Conservation (phyloP, 2,797 vertebrate species). For the Arctocebus calabarensis region DNA sequence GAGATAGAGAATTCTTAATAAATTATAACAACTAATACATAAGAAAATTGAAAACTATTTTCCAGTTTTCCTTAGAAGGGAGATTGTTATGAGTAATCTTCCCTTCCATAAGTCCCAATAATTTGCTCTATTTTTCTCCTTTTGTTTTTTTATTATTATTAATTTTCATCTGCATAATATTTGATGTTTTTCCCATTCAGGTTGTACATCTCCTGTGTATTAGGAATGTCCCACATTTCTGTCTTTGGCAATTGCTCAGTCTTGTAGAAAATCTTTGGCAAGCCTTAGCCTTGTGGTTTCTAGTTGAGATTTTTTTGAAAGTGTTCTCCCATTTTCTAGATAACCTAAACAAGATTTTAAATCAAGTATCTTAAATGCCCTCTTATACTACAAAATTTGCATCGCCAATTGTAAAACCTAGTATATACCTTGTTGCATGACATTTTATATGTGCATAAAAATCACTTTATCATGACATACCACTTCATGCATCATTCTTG, state of each 20-base stretch:
- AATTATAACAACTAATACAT: neutral
- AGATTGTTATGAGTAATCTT: neutral
- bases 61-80: neutral
- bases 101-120: neutral
- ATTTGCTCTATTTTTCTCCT: neutral
- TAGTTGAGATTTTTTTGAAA: constrained; percentile 50
- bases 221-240: neutral
- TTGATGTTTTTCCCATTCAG: neutral
- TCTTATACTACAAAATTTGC: constrained; percentile 7
- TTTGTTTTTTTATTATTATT: too few relatives aligned
- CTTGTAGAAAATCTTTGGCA: neutral
- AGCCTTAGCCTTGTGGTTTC: neutral
- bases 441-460: constrained; percentile 62
- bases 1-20: neutral
- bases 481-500: constrained; percentile 43
- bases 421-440: neutral
- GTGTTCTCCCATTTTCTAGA: neutral
- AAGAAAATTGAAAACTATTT: neutral
- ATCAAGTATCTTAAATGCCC: constrained; percentile 26
- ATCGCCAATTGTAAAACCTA: constrained; percentile 36
- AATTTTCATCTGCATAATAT: neutral
- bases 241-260: neutral
- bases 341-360: constrained; percentile 50
- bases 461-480: constrained; percentile 26
- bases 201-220: neutral